A percentile compares a stretch with the other conserved stretches of the same genome.
These are phyloP conservation scores for Troides helena DNA, from an alignment of 2,888 invertebrate species.

Conservation along the genomic window DNA sequence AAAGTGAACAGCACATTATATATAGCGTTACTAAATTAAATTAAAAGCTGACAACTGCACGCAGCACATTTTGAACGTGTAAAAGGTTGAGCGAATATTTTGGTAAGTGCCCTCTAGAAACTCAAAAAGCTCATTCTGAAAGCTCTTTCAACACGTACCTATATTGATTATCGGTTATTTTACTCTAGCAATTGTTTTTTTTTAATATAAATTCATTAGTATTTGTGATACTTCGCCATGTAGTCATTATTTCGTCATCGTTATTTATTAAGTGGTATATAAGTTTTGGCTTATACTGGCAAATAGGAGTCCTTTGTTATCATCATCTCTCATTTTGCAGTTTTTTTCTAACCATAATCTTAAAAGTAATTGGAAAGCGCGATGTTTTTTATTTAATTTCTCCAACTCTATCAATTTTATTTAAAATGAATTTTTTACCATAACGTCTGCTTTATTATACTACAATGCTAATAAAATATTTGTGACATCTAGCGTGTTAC, in stretches of 20 bases:
- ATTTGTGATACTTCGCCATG: background rate
- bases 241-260: no score
- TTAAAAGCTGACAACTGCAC: slow-evolving; percentile 42
- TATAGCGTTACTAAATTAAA: slow-evolving; percentile 57
- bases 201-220: background rate
- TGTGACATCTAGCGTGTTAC: slow-evolving; percentile 13
- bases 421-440: background rate
- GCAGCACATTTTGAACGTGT: slow-evolving; percentile 18
- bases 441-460: background rate
- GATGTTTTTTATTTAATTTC: no score
- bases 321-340: no score
- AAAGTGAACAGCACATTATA: slow-evolving; percentile 49
- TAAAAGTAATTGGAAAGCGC: no score
- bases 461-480: background rate
- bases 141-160: background rate
- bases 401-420: no score
- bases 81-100: slow-evolving; percentile 14
- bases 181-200: background rate
- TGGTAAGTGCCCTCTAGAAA: slow-evolving; percentile 15
- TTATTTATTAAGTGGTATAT: no score
- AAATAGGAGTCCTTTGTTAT: no score
- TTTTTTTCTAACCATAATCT: no score
- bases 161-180: slow-evolving; percentile 9
- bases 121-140: slow-evolving; percentile 1
- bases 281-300: no score